These are phyloP conservation scores for Lacanobia wlatinum DNA, from an alignment of 2,888 invertebrate species.

Conservation along the genomic window DNA sequence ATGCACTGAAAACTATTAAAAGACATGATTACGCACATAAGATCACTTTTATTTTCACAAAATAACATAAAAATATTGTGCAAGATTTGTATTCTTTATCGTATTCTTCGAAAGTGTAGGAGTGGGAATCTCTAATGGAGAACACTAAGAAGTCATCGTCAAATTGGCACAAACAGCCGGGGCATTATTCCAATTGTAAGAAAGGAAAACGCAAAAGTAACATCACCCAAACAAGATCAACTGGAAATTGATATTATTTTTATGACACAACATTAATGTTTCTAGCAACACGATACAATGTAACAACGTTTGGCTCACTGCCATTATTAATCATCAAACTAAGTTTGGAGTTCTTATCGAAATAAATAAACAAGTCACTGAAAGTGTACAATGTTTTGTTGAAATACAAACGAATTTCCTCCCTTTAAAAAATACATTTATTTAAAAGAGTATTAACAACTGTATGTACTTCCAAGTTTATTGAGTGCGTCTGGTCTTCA, in stretches of 20 bases:
- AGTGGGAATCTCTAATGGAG: not conserved
- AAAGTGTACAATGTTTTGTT: too few relatives aligned
- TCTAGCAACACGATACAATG: not conserved
- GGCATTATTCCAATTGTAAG: constrained; percentile 13
- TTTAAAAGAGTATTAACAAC: too few relatives aligned
- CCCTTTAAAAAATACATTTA: too few relatives aligned
- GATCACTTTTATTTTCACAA: too few relatives aligned
- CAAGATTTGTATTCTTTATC: too few relatives aligned
- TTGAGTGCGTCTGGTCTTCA: too few relatives aligned
- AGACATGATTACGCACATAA: too few relatives aligned
- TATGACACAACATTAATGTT: constrained; percentile 10
- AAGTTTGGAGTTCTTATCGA: too few relatives aligned
- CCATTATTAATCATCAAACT: not conserved
- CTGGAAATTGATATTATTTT: not conserved
- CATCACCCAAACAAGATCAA: not conserved
- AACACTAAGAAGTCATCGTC: not conserved
- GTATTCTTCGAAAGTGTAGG: not conserved
- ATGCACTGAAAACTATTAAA: not conserved
- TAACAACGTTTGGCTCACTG: not conserved
- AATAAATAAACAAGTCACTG: not conserved
- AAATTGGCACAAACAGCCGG: not conserved
- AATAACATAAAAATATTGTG: too few relatives aligned
- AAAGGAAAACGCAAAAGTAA: not conserved
- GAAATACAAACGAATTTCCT: too few relatives aligned
- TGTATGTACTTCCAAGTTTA: too few relatives aligned